phyloP scores from a whole-genome alignment of 1,140 invertebrate genomes.

The Caerostris extrusa region DNA sequence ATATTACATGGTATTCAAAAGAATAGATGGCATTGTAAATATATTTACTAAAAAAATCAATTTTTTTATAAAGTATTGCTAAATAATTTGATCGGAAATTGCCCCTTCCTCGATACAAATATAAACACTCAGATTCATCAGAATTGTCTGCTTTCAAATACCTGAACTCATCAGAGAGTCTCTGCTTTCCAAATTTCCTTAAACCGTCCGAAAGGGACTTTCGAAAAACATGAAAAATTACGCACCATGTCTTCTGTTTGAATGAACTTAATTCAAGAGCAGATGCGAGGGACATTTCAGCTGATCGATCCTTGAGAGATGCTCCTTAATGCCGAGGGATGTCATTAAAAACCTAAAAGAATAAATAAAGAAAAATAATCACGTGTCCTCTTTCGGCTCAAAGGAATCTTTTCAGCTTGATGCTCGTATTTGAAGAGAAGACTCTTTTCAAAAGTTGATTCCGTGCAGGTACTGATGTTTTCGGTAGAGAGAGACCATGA shows the following conservation, averaged over 20 bases:
- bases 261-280: constrained; percentile 46
- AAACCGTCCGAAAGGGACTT: background rate
- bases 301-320: constrained; percentile 29
- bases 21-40: too few relatives aligned
- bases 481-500: background rate
- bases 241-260: constrained; percentile 31
- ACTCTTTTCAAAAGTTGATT: background rate
- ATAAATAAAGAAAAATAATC: background rate
- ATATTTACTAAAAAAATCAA: too few relatives aligned
- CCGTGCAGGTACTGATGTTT: background rate
- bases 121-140: too few relatives aligned
- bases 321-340: background rate
- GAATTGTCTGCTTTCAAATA: too few relatives aligned
- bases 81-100: too few relatives aligned
- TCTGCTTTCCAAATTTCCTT: background rate
- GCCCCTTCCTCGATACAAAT: too few relatives aligned
- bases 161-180: too few relatives aligned
- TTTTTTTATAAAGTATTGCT: too few relatives aligned
- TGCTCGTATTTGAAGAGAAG: background rate
- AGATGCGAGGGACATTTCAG: background rate
- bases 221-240: constrained; percentile 43
- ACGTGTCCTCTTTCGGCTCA: background rate
- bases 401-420: background rate
- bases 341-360: constrained; percentile 36
- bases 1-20: too few relatives aligned